Evolutionary conservation across 2,113 vertebrate genomes (phyloP), one percentile per base, ranked within the genome.

Genomic region (Galeopterus variegatus): DNA sequence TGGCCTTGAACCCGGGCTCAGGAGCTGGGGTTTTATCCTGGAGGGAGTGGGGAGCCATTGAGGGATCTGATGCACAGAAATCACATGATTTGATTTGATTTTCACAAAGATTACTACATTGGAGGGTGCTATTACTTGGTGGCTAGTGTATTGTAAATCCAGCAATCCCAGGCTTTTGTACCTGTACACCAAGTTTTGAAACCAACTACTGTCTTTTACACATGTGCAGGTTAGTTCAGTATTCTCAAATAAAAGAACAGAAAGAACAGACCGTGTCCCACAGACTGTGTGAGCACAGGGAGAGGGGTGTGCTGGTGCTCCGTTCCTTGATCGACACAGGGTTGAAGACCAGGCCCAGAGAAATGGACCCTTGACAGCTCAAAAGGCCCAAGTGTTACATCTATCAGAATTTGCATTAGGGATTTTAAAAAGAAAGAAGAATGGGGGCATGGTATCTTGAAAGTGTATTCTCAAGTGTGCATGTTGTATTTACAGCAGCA

Each of bases 401-500:
- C 21, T 11, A 31, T 50, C 7, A 8, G 31, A 48, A 23, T 80
- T 90, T 41, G 41, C 41, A 41, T 41, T 41, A 41, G 41, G 41
- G 4, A 41, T 41, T 41, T 41, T 41, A 41, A 41, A 41, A 41
- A 41, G 41, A 41, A 41, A 41, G 41, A 41, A 41, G 41, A 41
- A 41, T 41, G 41, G 41, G 41, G 41, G 41, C 41, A 41, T 41
- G 41, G 41, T 41, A 41, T 41, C 41, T 41, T 41, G 41, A 41
- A 41, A 41, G 41, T 41, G 41, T 41, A 41, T 41, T 41, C 41
- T 41, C 41, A 41, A 41, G 41, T 41, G 41, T 41, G 41, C 41
- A 41, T 98, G 98, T 98, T 92, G 96, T 98, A n/a, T 97, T 98
- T 94, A 95, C 58, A 93, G 98, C 94, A 97, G 96, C 98, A 76